Conservation (phyloP, 2,797 vertebrate species). For the Karalla daura region DNA sequence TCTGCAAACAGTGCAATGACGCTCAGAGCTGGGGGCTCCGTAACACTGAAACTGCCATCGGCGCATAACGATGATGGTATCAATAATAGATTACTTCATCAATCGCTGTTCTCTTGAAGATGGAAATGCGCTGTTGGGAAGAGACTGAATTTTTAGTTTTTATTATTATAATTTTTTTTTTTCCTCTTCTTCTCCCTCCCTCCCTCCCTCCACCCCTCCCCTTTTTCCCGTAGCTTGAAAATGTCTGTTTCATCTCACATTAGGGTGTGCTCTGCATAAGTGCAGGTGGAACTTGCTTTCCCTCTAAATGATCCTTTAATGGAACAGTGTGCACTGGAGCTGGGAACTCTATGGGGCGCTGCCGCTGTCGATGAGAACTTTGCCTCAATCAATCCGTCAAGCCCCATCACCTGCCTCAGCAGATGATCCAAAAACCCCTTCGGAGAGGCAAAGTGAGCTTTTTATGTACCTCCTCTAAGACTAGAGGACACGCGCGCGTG, state of each 20-base stretch:
- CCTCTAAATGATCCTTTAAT: slow-evolving; percentile 82
- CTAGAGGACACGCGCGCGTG: slow-evolving; percentile 65
- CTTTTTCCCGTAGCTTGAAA: slow-evolving; percentile 59
- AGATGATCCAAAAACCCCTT: slow-evolving; percentile 82
- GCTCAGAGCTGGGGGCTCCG: slow-evolving; percentile 71
- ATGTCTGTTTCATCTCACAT: slow-evolving; percentile 82
- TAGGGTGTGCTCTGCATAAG: slow-evolving; percentile 81
- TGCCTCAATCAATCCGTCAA: slow-evolving; percentile 83
- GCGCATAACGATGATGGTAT: slow-evolving; percentile 80
- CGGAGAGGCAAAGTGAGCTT: slow-evolving; percentile 78
- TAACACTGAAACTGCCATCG: slow-evolving; percentile 74
- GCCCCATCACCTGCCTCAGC: slow-evolving; percentile 83
- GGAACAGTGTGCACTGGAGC: slow-evolving; percentile 82
- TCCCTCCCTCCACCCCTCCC: slow-evolving; percentile 43
- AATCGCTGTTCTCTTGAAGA: slow-evolving; percentile 79
- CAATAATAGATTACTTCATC: slow-evolving; percentile 85
- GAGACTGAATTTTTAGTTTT: slow-evolving; percentile 73
- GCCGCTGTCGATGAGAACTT: slow-evolving; percentile 77
- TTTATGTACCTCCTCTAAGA: slow-evolving; percentile 81
- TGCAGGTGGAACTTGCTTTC: slow-evolving; percentile 80
- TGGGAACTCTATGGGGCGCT: slow-evolving; percentile 80
- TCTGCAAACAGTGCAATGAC: slow-evolving; percentile 80
- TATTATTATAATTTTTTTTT: slow-evolving; percentile 61
- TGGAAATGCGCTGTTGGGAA: slow-evolving; percentile 80
- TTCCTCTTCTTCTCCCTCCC: not conserved